Evolutionary conservation across 2,888 invertebrate species (phyloP), one percentile per base, ranked within the genome.

Genomic region (Lepidochrysops patricia): DNA sequence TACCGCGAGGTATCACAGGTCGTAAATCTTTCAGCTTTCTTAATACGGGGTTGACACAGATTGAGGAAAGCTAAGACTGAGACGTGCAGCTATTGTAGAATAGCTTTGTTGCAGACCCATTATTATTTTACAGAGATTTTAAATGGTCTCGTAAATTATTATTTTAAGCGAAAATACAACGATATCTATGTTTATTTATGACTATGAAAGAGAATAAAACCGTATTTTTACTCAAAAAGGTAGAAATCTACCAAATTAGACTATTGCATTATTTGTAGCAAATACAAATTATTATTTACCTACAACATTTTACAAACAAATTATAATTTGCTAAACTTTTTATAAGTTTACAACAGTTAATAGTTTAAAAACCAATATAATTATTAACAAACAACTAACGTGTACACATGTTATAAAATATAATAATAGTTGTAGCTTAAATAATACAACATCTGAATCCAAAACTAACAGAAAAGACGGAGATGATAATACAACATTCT

Each of bases 1-100:
- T 34, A 57, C 59, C 52, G 59, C 57, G 34, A 58, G 57, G 62
- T 67, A 68, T 66, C 67, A 66, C 70, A 70, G 70, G 70, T 76
- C 79, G 77, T 85, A 84, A 85, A 84, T 84, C 81, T 78, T 70
- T 57, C 58, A 77, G 74, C 81, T 84, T 81, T 82, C 79, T 75
- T 64, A 66, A 66, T 61, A 64, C 69, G 70, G 70, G 72, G 74
- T 72, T 73, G 72, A 69, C 68, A 67, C 69, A 72, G 72, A 74
- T 77, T 75, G 75, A 68, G 75, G 72, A 74, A 77, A 76, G 73
- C 73, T 67, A 68, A 66, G 72, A 76, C 61, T 48, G 52, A 58
- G 43, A 49, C 57, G 59, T 49, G 56, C 61, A 58, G 43, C 61
- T 57, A 35, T 43, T 19, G 52, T 35, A 62, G 59, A 57, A 48